Base-by-base conservation (phyloP, 2,797 vertebrate genomes). In the Melopsittacus undulatus region DNA sequence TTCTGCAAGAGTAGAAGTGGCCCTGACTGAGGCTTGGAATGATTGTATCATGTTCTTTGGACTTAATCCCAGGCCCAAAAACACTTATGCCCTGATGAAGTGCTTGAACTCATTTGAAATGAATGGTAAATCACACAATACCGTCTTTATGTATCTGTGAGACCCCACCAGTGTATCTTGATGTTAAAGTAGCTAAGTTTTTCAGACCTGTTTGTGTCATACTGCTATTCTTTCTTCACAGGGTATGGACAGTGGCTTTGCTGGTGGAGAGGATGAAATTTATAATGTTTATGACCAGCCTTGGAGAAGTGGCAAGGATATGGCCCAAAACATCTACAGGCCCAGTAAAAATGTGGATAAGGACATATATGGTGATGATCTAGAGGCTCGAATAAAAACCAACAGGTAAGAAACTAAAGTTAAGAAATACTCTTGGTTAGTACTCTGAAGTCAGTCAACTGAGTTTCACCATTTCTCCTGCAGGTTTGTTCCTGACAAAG, bases 231-330 rank as follows among this genome's bases (percentile, higher is more conserved):
- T 51, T 51, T 66, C 11, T 84, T 96, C 74, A 36, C 91, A 99
- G 99, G 99, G 99, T 32, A 99, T 99, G 99, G 99, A 99, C 92
- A 99, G 99, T 26, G 99, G 99, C 85, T 99, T 99, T 96, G 99
- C 98, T 26, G 99, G 98, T 36, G 99, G 99, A 82, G 99, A 99
- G 89, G 99, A 99, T 75, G 99, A 99, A 95, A 98, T 98, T 15
- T 99, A 99, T 92, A 99, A 99, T 36, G 99, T 99, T 86, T 99
- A 99, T 51, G 99, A 99, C 96, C 98, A 99, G 94, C 99, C 99
- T 6, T 99, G 99, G 98, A 98, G 98, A 93, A 97, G 98, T 46
- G 98, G 98, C 89, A 98, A 99, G 97, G 98, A 99, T 95, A 99
- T 99, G 99, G 99, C 98, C n/a, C 98, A 99, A 80, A 99, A 98